Evolutionary conservation across 2,888 invertebrate genomes (phyloP).

Genomic region (Sminthurinus aureus): DNA sequence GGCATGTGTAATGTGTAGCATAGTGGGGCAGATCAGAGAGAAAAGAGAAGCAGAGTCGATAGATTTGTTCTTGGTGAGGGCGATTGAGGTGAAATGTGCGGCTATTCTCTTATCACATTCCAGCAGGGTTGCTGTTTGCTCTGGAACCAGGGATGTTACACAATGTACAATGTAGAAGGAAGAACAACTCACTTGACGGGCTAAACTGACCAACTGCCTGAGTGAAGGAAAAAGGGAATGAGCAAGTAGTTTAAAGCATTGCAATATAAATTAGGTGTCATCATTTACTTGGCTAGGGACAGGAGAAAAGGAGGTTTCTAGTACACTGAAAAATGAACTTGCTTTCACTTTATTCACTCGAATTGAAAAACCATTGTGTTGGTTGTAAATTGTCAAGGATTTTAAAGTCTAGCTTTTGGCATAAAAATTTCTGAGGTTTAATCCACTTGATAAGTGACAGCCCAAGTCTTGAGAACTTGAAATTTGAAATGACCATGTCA

Average conservation of each 20-base stretch:
- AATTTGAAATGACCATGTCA: too few species aligned
- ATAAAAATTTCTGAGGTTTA: too few species aligned
- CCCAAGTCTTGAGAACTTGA: too few species aligned
- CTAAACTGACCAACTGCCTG: not conserved
- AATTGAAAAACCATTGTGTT: too few species aligned
- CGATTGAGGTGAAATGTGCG: conserved; percentile 53
- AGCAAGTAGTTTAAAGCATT: conserved; percentile 47
- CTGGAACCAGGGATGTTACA: not conserved
- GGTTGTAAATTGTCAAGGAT: too few species aligned
- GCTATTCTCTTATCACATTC: conserved; percentile 54
- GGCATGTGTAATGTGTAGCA: too few species aligned
- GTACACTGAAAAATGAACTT: not conserved
- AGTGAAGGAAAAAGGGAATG: not conserved
- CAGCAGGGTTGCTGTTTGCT: conserved; percentile 31
- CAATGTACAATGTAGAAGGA: not conserved
- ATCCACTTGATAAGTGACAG: too few species aligned
- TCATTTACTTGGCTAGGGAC: not conserved
- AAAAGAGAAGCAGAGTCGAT: conserved; percentile 16
- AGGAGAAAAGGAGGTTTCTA: not conserved
- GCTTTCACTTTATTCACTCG: too few species aligned
- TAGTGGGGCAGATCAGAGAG: too few species aligned
- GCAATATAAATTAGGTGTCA: conserved; percentile 26
- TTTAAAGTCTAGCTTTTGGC: too few species aligned
- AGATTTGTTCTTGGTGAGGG: conserved; percentile 46
- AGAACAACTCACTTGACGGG: too few species aligned